Evolutionary conservation across 1,140 invertebrate species (phyloP).

Genomic region (Rhyzopertha dominica): DNA sequence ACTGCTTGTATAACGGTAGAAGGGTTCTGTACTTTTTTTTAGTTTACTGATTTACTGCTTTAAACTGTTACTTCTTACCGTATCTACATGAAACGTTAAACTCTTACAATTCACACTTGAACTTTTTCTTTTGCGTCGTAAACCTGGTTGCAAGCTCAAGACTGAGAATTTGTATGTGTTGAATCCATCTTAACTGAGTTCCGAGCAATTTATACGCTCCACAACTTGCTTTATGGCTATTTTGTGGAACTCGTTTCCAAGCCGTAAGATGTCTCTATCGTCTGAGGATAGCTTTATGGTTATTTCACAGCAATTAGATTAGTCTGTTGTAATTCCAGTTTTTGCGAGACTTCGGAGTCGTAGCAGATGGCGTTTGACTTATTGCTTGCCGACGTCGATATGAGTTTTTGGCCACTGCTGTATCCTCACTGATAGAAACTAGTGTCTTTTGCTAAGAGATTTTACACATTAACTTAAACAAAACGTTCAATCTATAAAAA

Average conservation of each 20-base stretch:
- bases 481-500: too few relatives aligned
- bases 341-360: conserved; percentile 31
- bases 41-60: too few relatives aligned
- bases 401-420: conserved; percentile 1
- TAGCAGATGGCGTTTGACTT: conserved; percentile 39
- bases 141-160: too few relatives aligned
- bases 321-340: conserved; percentile 41
- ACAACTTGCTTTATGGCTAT: conserved; percentile 41
- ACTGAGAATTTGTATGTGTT: conserved; percentile 43
- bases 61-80: too few relatives aligned
- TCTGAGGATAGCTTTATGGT: conserved; percentile 42
- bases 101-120: too few relatives aligned
- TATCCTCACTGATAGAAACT: too few relatives aligned
- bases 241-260: conserved; percentile 37
- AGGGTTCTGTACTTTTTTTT: too few relatives aligned
- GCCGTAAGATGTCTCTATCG: conserved; percentile 45
- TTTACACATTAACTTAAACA: too few relatives aligned
- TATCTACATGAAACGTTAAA: too few relatives aligned
- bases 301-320: conserved; percentile 43
- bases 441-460: too few relatives aligned
- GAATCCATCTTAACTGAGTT: conserved; percentile 32
- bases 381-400: conserved; percentile 20
- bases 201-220: conserved; percentile 37
- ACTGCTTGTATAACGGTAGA: too few relatives aligned
- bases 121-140: too few relatives aligned